Conservation (phyloP, 2,888 invertebrate species). For the Sepiola atlantica region DNA sequence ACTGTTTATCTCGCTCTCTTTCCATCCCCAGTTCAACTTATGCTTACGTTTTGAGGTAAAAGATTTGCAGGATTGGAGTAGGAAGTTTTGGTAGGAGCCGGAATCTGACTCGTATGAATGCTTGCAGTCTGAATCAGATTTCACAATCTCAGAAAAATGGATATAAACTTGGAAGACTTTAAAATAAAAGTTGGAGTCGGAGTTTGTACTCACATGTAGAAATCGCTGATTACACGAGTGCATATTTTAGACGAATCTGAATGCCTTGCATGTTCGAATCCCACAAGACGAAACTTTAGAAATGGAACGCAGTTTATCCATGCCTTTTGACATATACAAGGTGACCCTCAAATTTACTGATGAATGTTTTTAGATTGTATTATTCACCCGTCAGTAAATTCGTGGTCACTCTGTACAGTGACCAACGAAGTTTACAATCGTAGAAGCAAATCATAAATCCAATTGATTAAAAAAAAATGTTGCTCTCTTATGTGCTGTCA, state of each 20-base stretch:
- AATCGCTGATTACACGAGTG: too few species aligned
- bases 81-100: too few species aligned
- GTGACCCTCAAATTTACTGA: slow-evolving; percentile 16
- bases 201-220: too few species aligned
- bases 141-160: too few species aligned
- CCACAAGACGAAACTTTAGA: neutral
- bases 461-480: neutral
- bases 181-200: too few species aligned
- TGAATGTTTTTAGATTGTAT: slow-evolving; percentile 32
- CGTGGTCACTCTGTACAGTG: slow-evolving; percentile 32
- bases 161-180: too few species aligned
- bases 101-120: too few species aligned
- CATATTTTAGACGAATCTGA: neutral
- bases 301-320: neutral
- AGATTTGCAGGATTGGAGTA: too few species aligned
- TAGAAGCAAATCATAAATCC: neutral
- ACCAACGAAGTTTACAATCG: neutral
- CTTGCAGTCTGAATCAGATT: too few species aligned
- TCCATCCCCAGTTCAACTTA: neutral
- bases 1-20: neutral
- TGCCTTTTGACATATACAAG: slow-evolving; percentile 10
- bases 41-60: neutral
- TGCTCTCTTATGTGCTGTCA: too few species aligned
- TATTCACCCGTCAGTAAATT: slow-evolving; percentile 32
- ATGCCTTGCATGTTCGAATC: neutral